Base-by-base conservation (phyloP, 2,888 invertebrate genomes). In the Belgica antarctica region DNA sequence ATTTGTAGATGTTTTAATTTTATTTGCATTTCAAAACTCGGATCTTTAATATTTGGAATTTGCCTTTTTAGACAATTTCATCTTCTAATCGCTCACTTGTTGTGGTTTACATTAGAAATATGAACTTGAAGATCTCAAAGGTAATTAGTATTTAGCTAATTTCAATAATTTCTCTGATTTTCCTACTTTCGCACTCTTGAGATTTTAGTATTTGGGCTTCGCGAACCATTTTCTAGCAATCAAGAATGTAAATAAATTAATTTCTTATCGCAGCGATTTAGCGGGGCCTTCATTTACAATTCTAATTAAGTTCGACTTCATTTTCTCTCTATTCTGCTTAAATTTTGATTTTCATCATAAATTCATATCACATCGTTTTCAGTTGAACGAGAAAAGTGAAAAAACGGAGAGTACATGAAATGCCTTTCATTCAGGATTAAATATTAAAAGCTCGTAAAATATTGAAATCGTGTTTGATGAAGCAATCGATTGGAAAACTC, bases 401-500 rank as follows among this genome's bases (percentile, higher is more conserved):
- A 52, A n/a, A 41, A n/a, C 52, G 17, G 52, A 52, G 22, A 52
- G 52, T 52, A 52, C 52, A 41, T 52, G 52, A 52, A 52, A 52
- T 52, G 52, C 52, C 52, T 52, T 52, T 52, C 52, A 52, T 4
- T 52, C 17, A n/a, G 8, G 52, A 52, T 52, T 52, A 52, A 52
- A 52, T 52, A 52, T 52, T 52, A 52, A 52, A 52, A 12, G 19
- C 52, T 52, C 52, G 52, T 52, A 52, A 52, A 52, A 52, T 52
- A 52, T 52, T 52, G 52, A 52, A 52, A 52, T 52, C 52, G 52
- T 52, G 52, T 52, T 52, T 52, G 52, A 52, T 52, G 52, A 52
- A 22, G 52, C 52, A 52, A 52, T 52, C 52, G 52, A 52, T 52
- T n/a, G 52, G 34, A 31, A 31, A 52, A 52, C 52, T 52, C 52